Evolutionary conservation across 2,113 vertebrate species (phyloP).

Genomic region (Tamias sibiricus): DNA sequence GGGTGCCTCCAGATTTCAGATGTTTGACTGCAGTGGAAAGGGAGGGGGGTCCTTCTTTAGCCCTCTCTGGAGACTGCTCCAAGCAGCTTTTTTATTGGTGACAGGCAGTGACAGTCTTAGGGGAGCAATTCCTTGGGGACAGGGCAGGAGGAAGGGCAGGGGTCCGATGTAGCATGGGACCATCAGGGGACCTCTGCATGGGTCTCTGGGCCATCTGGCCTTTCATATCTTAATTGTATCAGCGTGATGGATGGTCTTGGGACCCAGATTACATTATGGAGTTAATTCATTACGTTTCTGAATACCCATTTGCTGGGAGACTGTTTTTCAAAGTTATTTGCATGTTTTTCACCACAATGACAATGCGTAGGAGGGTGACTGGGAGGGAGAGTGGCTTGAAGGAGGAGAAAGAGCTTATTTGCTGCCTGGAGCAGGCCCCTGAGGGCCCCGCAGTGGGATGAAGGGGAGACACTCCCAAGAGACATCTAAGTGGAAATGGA

Average conservation of each 20-base stretch:
- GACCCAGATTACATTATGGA: slow-evolving; percentile 60
- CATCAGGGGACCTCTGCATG: neutral
- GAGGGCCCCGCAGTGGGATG: neutral
- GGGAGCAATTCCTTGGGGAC: neutral
- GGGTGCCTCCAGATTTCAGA: neutral
- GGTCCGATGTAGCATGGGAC: neutral
- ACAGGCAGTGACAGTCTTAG: neutral
- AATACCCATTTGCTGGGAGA: slow-evolving; percentile 50
- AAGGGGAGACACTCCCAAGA: slow-evolving; percentile 48
- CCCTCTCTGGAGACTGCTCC: neutral
- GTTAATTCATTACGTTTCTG: slow-evolving; percentile 68
- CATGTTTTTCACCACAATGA: slow-evolving; percentile 48
- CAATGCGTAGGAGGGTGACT: neutral
- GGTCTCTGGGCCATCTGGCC: slow-evolving; percentile 12
- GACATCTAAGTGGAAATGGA: neutral
- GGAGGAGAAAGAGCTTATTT: slow-evolving; percentile 45
- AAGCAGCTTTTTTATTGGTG: neutral
- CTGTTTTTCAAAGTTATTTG: slow-evolving; percentile 65
- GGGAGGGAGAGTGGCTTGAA: slow-evolving; percentile 20
- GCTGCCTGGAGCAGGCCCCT: slow-evolving; percentile 59
- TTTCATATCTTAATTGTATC: slow-evolving; percentile 56
- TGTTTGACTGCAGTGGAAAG: neutral
- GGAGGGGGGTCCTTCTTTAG: neutral
- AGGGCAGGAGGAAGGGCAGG: neutral
- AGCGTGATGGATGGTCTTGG: slow-evolving; percentile 57